Base-by-base conservation (phyloP, 2,888 invertebrate species). In the Thumatha senex region DNA sequence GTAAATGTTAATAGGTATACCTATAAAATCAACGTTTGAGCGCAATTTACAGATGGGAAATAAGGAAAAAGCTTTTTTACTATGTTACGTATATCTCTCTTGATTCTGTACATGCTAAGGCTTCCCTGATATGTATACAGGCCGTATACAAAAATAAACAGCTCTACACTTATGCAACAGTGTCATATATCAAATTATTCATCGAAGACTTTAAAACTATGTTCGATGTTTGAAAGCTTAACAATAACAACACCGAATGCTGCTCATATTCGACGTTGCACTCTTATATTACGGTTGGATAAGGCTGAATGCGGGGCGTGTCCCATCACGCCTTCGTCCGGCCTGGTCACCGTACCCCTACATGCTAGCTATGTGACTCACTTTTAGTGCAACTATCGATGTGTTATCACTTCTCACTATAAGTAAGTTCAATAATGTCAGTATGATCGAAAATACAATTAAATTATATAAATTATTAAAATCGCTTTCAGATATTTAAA, bases 111-210 rank as follows among this genome's bases (percentile, higher is more conserved):
- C 66, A 69, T 74, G 63, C 78, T 86, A 91, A 90, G 89, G 89
- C 91, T 82, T 74, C 59, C 78, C 67, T 89, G 91, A 91, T 90
- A 91, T 91, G 91, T 82, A 84, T 80, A 84, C 84, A 76, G 76
- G 70, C 70, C 68, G 82, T 83, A 80, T 90, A 90, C 80, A 91
- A 91, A 91, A 91, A 91, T 91, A 91, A 87, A 87, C 79, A 66
- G 73, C 80, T 89, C 76, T 87, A 72, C 71, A 83, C 80, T 70
- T 82, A 67, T 48, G 71, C 75, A 89, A 89, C 87, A 87, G 78
- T 52, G 55, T 62, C 62, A 63, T 61, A 61, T 56, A 51, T 57
- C 48, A 64, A 43, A 40, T 57, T 59, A 58, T 61, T 54, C 39
- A 50, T 39, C 56, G 4, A 36, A 36, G 36, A 36, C 5, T n/a